A percentile compares a stretch with the other conserved stretches of the same genome.
Evolutionary conservation across 2,797 vertebrate species (phyloP).

Genomic region (Coreius guichenoti): DNA sequence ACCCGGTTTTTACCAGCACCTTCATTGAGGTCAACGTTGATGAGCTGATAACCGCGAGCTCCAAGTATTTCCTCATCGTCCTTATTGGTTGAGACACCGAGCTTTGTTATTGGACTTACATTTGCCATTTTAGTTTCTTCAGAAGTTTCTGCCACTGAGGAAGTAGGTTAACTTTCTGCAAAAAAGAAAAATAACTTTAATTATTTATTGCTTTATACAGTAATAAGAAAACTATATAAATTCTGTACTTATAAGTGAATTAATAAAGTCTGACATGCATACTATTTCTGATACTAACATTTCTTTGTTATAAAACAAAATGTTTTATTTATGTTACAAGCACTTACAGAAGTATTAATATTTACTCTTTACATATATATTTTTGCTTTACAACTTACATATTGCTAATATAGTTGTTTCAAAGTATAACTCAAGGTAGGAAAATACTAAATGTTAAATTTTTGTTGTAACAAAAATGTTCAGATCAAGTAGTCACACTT

Average conservation of each 20-base stretch:
- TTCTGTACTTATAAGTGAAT: background rate
- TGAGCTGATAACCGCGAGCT: background rate
- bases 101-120: constrained; percentile 2
- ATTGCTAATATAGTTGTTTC: background rate
- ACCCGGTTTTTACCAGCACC: background rate
- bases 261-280: background rate
- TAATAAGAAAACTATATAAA: background rate
- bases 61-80: constrained; percentile 5
- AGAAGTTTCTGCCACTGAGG: background rate
- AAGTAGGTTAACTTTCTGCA: background rate
- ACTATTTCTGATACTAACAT: background rate
- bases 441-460: background rate
- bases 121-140: constrained; percentile 14
- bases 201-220: background rate
- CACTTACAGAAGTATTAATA: background rate
- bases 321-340: background rate
- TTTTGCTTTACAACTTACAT: background rate
- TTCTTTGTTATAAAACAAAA: background rate
- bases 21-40: constrained; percentile 12
- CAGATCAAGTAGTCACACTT: background rate
- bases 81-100: background rate
- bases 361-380: background rate
- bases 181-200: background rate
- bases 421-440: background rate
- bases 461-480: background rate